Evolutionary conservation across 1,140 invertebrate genomes (phyloP).

Genomic region (Solenopsis fugax): DNA sequence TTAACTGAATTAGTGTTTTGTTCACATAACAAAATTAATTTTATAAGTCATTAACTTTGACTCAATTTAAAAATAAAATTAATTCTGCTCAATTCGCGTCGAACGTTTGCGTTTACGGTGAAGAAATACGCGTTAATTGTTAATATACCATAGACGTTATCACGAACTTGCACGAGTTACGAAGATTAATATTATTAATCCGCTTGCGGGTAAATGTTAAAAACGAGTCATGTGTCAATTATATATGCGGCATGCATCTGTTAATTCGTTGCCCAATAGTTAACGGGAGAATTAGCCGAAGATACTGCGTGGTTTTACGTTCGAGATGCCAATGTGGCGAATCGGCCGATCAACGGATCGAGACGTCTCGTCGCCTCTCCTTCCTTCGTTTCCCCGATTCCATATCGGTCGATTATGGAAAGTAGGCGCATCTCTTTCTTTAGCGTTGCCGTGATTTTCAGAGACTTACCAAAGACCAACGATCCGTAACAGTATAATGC

Average conservation of each 20-base stretch:
- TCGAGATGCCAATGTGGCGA: slow-evolving; percentile 9
- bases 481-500: slow-evolving; percentile 78
- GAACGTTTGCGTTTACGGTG: slow-evolving; percentile 55
- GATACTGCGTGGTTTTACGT: slow-evolving; percentile 12
- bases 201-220: slow-evolving; percentile 5
- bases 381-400: neutral
- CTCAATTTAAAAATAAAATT: no score
- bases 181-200: slow-evolving; percentile 57
- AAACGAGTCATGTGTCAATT: slow-evolving; percentile 39
- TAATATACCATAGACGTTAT: slow-evolving; percentile 75
- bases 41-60: no score
- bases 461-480: slow-evolving; percentile 80
- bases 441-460: slow-evolving; percentile 35
- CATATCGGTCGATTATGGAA: slow-evolving; percentile 12
- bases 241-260: slow-evolving; percentile 82
- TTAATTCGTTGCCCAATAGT: slow-evolving; percentile 76
- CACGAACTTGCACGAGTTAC: slow-evolving; percentile 33
- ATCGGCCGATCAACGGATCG: slow-evolving; percentile 34
- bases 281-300: slow-evolving; percentile 60
- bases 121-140: slow-evolving; percentile 75
- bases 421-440: slow-evolving; percentile 10
- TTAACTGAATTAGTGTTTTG: no score
- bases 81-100: no score
- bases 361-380: neutral
- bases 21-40: no score